Evolutionary conservation across 2,888 invertebrate species (phyloP).

Genomic region (Tanytarsus gracilentus): DNA sequence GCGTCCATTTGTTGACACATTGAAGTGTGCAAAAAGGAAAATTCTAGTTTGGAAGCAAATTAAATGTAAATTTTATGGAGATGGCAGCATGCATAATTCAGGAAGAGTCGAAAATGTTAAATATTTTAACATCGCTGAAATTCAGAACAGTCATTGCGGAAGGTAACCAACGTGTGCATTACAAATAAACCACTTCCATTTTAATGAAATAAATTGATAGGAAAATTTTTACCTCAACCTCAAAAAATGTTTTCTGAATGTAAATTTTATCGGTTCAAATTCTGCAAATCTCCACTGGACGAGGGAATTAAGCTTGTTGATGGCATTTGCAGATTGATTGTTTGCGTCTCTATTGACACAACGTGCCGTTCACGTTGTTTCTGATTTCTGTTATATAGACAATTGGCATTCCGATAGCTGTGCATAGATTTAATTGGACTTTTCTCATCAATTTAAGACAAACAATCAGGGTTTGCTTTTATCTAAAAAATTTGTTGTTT

Average conservation of each 20-base stretch:
- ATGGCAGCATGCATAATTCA: neutral
- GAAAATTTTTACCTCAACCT: too few species aligned
- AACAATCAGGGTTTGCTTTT: too few species aligned
- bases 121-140: too few species aligned
- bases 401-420: neutral
- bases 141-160: too few species aligned
- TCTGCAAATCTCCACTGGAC: neutral
- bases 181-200: too few species aligned
- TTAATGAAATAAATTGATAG: too few species aligned
- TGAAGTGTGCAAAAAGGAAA: neutral
- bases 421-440: too few species aligned
- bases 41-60: constrained; percentile 1
- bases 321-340: neutral
- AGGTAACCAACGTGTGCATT: too few species aligned
- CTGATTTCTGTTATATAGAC: neutral
- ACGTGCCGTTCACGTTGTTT: constrained; percentile 1
- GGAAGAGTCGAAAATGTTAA: too few species aligned
- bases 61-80: constrained; percentile 20
- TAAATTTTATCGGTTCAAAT: neutral
- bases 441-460: too few species aligned
- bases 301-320: constrained; percentile 4
- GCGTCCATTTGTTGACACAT: constrained; percentile 9
- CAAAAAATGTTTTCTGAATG: too few species aligned
- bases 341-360: neutral
- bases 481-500: too few species aligned